These are phyloP conservation scores for Andricus quercusramuli DNA, from an alignment of 2,888 invertebrate genomes.

Conservation along the genomic window DNA sequence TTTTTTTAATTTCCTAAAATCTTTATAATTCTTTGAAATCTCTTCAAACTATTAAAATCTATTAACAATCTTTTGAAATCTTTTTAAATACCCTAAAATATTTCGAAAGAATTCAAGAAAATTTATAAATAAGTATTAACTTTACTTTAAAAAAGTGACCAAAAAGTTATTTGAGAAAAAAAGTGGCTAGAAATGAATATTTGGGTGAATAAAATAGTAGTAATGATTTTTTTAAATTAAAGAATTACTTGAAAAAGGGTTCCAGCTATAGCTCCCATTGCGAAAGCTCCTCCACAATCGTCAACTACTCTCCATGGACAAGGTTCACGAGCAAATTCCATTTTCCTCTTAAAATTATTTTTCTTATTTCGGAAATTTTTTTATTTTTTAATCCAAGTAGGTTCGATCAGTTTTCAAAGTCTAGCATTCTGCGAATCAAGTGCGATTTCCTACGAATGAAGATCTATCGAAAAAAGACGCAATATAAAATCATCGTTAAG, in stretches of 20 bases:
- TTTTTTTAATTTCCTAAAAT: no score
- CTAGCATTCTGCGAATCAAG: constrained; percentile 48
- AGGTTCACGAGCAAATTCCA: constrained; percentile 95
- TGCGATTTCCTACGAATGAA: background rate
- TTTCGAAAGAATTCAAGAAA: no score
- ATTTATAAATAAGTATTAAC: no score
- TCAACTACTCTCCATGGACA: constrained; percentile 99
- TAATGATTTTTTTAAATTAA: background rate
- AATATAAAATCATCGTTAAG: background rate
- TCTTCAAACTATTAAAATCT: no score
- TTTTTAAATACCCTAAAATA: no score
- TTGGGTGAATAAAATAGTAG: no score
- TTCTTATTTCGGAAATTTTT: background rate
- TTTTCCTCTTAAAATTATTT: background rate
- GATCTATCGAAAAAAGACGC: background rate
- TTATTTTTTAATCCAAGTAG: background rate
- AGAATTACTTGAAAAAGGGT: constrained; percentile 78
- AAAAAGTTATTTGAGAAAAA: no score
- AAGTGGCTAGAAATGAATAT: no score
- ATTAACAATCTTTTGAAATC: no score
- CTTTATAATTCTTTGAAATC: no score
- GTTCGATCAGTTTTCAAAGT: background rate
- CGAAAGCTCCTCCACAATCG: constrained; percentile 98
- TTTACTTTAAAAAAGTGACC: no score
- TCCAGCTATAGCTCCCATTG: constrained; percentile 98